Base-by-base conservation (phyloP, 2,888 invertebrate species). In the Cerastis leucographa region DNA sequence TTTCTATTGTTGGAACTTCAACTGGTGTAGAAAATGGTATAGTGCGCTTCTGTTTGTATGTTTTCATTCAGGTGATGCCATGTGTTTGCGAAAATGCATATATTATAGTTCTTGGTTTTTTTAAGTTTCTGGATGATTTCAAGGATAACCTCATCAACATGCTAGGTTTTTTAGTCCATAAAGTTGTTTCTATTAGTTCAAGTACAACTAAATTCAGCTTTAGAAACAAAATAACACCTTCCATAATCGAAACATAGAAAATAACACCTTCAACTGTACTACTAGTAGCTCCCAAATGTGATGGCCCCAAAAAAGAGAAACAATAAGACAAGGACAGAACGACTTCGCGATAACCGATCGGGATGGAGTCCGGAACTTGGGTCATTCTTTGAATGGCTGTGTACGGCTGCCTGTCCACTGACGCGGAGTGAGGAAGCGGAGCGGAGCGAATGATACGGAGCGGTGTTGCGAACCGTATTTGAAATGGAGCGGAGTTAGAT, bases 331-430 rank as follows among this genome's bases (percentile, higher is more conserved):
- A 85, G 59, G 72, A 70, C 61, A 69, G 72, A 71, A 76, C 51
- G 67, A 71, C 75, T 76, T 71, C 56, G 81, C 56, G 86, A 86
- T 86, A 86, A 79, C 74, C 77, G 81, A 85, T 86, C 74, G 46
- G 69, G 51, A 42, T 35, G n/a, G 44, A 74, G 44, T 71, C 65
- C 83, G 78, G 74, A 74, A 76, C 81, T 82, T 61, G 49, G 68
- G 80, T 76, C 72, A 84, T 86, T 84, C 71, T 14, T 73, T 61
- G 66, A 84, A 86, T 84, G 69, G 78, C 65, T 51, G 9, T 7
- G 74, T 78, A 70, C 70, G n/a, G 65, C 66, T 73, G 14, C n/a
- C 6, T 56, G 1, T 64, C n/a, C 29, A 62, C 19, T 66, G 22
- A 12, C 1, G 14, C 14, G 0, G 22, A 79, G 22, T 17, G 19